Conservation (phyloP, 2,797 vertebrate species). For the Phoebastria nigripes region DNA sequence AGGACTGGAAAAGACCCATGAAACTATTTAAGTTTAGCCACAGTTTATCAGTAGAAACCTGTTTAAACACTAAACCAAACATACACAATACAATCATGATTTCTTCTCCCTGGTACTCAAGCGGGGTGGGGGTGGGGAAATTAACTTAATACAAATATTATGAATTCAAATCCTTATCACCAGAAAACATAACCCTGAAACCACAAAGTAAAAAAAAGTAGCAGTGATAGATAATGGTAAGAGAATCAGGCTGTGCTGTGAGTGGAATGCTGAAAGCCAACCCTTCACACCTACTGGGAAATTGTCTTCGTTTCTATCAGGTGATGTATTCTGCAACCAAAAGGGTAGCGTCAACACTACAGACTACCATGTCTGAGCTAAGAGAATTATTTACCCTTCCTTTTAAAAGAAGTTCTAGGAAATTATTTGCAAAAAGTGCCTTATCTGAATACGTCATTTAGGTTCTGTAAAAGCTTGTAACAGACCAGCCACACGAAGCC, state of each 20-base stretch:
- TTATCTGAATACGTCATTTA: not conserved
- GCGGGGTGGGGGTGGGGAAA: too few species aligned
- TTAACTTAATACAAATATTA: not conserved
- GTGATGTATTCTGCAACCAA: not conserved
- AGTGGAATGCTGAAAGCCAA: not conserved
- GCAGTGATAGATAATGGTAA: too few species aligned
- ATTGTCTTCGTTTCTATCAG: rapidly evolving
- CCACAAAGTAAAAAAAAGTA: not conserved
- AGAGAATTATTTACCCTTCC: not conserved
- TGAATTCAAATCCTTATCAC: not conserved
- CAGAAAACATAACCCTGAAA: not conserved
- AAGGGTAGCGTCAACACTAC: rapidly evolving
- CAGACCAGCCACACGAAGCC: not conserved
- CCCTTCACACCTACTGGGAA: not conserved
- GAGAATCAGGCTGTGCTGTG: not conserved
- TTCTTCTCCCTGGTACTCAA: not conserved
- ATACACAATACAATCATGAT: not conserved
- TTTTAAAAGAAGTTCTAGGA: not conserved
- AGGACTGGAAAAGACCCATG: not conserved
- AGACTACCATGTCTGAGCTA: not conserved
- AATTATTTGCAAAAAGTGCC: not conserved
- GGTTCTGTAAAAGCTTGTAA: not conserved
- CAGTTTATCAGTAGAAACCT: not conserved
- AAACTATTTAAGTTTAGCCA: not conserved
- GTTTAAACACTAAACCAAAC: not conserved